Percentiles rank a stretch among this genome's conserved stretches.
phyloP scores from a whole-genome alignment of 2,888 invertebrate genomes.

The Uloborus plumipes region DNA sequence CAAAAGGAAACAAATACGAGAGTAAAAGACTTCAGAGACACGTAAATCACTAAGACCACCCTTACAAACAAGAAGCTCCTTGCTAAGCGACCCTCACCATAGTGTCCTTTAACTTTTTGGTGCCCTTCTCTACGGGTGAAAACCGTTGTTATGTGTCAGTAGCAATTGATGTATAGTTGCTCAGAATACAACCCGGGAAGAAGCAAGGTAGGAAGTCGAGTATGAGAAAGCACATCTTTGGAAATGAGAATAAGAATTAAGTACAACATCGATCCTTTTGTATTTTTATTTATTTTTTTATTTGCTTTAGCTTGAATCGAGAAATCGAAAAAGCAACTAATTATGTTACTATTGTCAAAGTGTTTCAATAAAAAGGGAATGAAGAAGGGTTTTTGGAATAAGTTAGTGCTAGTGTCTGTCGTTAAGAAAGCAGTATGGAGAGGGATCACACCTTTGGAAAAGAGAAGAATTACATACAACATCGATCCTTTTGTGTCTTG shows the following conservation, averaged over 20 bases:
- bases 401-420: too few relatives aligned
- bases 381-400: too few relatives aligned
- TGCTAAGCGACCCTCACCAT: neutral
- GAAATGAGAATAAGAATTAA: slow-evolving; percentile 27
- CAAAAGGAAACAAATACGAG: too few relatives aligned
- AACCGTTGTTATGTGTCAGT: slow-evolving; percentile 23
- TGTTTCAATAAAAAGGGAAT: too few relatives aligned
- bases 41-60: slow-evolving; percentile 1
- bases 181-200: slow-evolving; percentile 4
- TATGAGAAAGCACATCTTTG: slow-evolving; percentile 28
- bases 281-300: too few relatives aligned
- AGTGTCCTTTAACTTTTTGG: slow-evolving; percentile 26
- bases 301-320: too few relatives aligned
- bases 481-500: neutral
- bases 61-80: neutral
- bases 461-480: slow-evolving; percentile 28
- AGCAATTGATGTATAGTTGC: slow-evolving; percentile 33
- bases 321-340: too few relatives aligned
- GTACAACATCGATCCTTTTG: slow-evolving; percentile 16
- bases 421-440: too few relatives aligned
- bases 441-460: slow-evolving; percentile 38
- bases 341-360: too few relatives aligned
- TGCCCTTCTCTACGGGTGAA: slow-evolving; percentile 42
- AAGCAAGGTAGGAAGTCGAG: slow-evolving; percentile 1
- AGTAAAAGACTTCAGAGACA: too few relatives aligned